Percentiles rank a stretch among this genome's conserved stretches.
Evolutionary conservation across 2,113 vertebrate genomes (phyloP).

Genomic region (Aspidoscelis tigris): DNA sequence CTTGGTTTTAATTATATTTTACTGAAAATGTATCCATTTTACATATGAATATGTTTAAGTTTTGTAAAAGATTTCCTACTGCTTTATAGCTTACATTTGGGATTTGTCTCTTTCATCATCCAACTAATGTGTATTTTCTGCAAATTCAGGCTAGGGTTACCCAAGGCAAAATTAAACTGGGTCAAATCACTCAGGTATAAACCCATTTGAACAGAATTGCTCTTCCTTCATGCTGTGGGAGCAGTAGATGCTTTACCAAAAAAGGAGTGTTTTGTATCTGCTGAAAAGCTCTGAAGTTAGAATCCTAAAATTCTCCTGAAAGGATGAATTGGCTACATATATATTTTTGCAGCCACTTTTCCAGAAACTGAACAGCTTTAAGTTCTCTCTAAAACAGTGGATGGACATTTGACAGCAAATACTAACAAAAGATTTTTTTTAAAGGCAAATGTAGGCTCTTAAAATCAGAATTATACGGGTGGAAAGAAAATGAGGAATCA

Average conservation of each 20-base stretch:
- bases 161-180: conserved; percentile 39
- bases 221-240: neutral
- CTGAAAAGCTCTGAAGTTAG: conserved; percentile 50
- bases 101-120: conserved; percentile 51
- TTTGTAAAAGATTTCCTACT: conserved; percentile 37
- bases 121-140: conserved; percentile 22
- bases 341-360: conserved; percentile 52
- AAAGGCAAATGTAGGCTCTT: neutral
- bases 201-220: conserved; percentile 20
- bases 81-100: conserved; percentile 52
- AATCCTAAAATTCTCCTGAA: conserved; percentile 57
- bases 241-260: conserved; percentile 20
- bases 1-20: conserved; percentile 33
- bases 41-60: conserved; percentile 24
- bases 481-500: conserved; percentile 37
- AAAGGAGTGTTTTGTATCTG: conserved; percentile 50
- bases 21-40: neutral
- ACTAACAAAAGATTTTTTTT: neutral
- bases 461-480: conserved; percentile 21
- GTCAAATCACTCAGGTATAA: conserved; percentile 24
- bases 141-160: conserved; percentile 34
- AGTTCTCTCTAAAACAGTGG: conserved; percentile 25
- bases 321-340: conserved; percentile 40
- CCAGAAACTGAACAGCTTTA: conserved; percentile 47
- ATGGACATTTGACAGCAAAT: conserved; percentile 31